Base-by-base conservation (phyloP, 2,797 vertebrate genomes). In the Centropyge bicolor region DNA sequence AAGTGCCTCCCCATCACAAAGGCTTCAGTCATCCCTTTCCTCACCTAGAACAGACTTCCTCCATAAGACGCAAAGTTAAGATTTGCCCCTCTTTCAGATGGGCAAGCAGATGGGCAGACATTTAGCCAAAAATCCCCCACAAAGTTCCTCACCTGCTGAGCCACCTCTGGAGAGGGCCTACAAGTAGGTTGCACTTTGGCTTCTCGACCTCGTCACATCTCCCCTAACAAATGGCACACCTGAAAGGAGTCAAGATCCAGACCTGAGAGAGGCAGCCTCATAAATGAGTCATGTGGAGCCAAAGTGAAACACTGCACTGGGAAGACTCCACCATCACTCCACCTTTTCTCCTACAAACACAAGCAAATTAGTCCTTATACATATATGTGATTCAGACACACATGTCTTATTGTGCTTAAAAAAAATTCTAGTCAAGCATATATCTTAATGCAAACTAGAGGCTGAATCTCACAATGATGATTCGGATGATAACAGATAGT, bases 81-180 rank as follows among this genome's bases (percentile, higher is more conserved):
- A 70, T 73, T 85, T 86, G 71, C 70, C 79, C 68, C 69, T 80
- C 75, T 82, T 31, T 92, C 91, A 93, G 85, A 92, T 91, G 88
- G 85, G 76, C 73, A 81, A 88, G 82, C 90, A 94, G 89, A 93
- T 93, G 90, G 91, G 84, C 75, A 67, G 74, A 92, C 72, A 74
- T 91, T 87, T 89, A 79, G 90, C 92, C 89, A 91, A 86, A 86
- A 92, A 91, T 24, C 85, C 66, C 89, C 90, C 82, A 82, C 88
- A 90, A 89, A 81, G 88, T 79, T 69, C 81, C 81, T 80, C 79
- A 81, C 60, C 86, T 86, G 84, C 84, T 70, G 79, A 56, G 76
- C 76, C 88, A 89, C 83, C 85, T 62, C 86, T 85, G 85, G 84
- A 90, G 83, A 85, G 82, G 75, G 78, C 75, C 80, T 22, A 41